Evolutionary conservation across 2,888 invertebrate species (phyloP).

Genomic region (Callimorpha dominula): DNA sequence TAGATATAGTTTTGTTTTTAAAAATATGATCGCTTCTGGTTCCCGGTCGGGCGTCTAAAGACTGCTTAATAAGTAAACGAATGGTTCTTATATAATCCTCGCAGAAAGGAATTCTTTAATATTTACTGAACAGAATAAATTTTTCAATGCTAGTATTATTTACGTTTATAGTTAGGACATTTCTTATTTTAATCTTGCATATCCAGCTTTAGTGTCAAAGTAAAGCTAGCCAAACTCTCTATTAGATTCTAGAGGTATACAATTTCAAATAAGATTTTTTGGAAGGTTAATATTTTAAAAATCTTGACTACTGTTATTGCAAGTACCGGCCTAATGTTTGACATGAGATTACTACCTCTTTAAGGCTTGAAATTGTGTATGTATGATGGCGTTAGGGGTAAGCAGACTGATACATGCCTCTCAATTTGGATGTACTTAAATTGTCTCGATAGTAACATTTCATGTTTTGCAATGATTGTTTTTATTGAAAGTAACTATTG

Average conservation of each 20-base stretch:
- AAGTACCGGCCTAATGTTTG: constrained; percentile 40
- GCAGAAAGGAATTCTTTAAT: constrained; percentile 66
- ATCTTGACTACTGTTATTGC: constrained; percentile 38
- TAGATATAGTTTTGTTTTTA: constrained; percentile 50
- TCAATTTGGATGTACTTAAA: constrained; percentile 74
- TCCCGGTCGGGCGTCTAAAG: constrained; percentile 53
- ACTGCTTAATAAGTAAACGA: constrained; percentile 55
- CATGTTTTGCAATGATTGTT: constrained; percentile 70
- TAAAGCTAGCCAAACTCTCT: constrained; percentile 48
- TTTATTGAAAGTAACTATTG: constrained; percentile 69
- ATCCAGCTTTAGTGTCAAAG: constrained; percentile 46
- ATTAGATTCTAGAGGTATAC: constrained; percentile 48
- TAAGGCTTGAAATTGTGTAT: constrained; percentile 48
- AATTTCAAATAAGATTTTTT: constrained; percentile 43
- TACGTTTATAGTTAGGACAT: constrained; percentile 58
- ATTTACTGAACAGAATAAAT: constrained; percentile 68
- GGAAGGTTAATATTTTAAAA: constrained; percentile 49
- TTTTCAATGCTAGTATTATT: constrained; percentile 62
- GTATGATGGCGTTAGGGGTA: constrained; percentile 47
- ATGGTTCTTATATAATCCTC: constrained; percentile 65
- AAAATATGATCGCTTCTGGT: constrained; percentile 39
- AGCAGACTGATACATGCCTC: constrained; percentile 75
- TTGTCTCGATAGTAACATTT: constrained; percentile 62
- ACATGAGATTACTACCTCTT: constrained; percentile 49
- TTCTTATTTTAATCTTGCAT: constrained; percentile 54